Evolutionary conservation across 1,140 invertebrate genomes (phyloP), one percentile per base, ranked within the genome.

Genomic region (Pachypeltis micranthus): DNA sequence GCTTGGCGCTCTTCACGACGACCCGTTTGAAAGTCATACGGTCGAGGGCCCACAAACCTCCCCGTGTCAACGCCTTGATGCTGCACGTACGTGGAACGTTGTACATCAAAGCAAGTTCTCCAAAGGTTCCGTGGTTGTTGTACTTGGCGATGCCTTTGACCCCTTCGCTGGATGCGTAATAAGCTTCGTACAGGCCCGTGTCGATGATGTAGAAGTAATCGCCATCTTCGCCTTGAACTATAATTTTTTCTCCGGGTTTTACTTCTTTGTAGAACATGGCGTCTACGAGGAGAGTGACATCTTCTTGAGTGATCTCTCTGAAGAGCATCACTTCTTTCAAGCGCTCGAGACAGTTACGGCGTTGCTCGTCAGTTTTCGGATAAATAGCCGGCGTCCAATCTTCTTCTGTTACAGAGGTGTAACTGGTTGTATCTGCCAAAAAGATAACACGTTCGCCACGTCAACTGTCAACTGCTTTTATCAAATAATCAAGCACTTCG

Each of bases 41-140:
- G 75, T 96, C 93, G 92, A 98, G 93, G 62, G 92, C 94, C 94
- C 94, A 97, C 1, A 98, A 79, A 21, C 86, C 85, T 44, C 94
- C 94, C 27, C 83, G 76, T 7, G 88, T 83, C 67, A 83, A 80
- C 14, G 93, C 89, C 71, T 87, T 85, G 59, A 91, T 84, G 21
- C 84, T 94, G 51, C 93, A 93, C 62, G 93, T 93, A 67, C 94
- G 82, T 7, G 94, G 94, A 88, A 94, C 93, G 76, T 97, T 96
- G 80, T 97, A 97, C 79, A 98, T 87, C 26, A 98, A 82, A 34
- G 94, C 94, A 69, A 97, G 77, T 81, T 97, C 95, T 44, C 95
- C 95, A 76, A 97, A 98, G 72, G 89, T 91, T 58, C 95, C 94
- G 23, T 83, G 80, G 70, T 90, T 86, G 66, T 93, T 85, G 75